Base-by-base conservation (phyloP, 2,113 vertebrate genomes). In the Podarcis cretensis region DNA sequence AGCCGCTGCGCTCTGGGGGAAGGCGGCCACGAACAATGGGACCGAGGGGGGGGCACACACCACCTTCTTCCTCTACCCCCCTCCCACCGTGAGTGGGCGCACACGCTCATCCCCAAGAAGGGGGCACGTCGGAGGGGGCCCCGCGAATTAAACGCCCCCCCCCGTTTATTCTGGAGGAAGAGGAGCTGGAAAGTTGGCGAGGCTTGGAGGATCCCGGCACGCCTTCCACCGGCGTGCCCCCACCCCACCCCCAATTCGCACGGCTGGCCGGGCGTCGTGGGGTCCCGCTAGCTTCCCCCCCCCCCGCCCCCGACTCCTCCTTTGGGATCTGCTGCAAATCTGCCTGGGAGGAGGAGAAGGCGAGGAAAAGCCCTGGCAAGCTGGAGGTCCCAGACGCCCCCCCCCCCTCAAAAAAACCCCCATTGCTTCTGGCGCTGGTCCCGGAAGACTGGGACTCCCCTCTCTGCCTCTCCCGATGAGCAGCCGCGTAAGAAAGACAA, bases 141-240 rank as follows among this genome's bases (percentile, higher is more conserved):
- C 48, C 48, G 48, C 48, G 48, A 54, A 54, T 54, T 54, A 54
- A 54, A 54, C 48, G 48, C 48, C 48, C 48, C 48, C 59, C 59
- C 13, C 59, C 3, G 4, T 63, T 20, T 63, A 63, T 63, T 63
- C 59, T 63, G 59, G 59, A 59, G 30, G 37, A 7, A n/a, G 73
- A 75, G 32, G 16, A 21, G n/a, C 5, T 32, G n/a, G n/a, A 68
- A 78, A 78, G 37, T 69, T 83, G 35, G 16, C 13, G 23, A 2
- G 81, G 35, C 37, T 32, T 57, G 54, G 8, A 59, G 78, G 78
- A 3, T 78, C 40, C 65, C 63, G 91, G 78, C 91, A 81, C 90
- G 88, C 81, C 81, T 95, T 93, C 92, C 91, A 77, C n/a, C 35
- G 48, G 48, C 48, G 48, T 54, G 7, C 30, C 54, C 66, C 69